Evolutionary conservation across 2,888 invertebrate genomes (phyloP).

Genomic region (Clanis bilineata): DNA sequence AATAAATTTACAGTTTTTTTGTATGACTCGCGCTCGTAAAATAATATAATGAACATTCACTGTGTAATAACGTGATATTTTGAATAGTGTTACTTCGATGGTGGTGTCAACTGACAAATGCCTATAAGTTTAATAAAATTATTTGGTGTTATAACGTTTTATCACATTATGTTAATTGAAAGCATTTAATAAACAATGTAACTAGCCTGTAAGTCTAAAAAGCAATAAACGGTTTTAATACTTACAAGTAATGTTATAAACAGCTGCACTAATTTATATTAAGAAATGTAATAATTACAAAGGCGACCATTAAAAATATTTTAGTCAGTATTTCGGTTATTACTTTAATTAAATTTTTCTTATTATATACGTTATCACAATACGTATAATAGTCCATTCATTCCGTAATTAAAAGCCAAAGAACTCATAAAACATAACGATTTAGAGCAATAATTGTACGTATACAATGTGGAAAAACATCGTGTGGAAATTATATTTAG

Average conservation of each 20-base stretch:
- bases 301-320: no score
- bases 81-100: background rate
- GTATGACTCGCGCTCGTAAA: constrained; percentile 29
- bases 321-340: constrained; percentile 26
- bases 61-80: constrained; percentile 30
- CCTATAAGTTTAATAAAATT: background rate
- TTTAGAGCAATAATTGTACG: background rate
- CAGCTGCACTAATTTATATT: no score
- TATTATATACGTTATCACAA: constrained; percentile 27
- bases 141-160: no score
- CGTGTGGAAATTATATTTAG: background rate
- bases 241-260: no score
- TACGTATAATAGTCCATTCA: constrained; percentile 34
- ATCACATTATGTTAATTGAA: no score
- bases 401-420: constrained; percentile 32
- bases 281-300: no score
- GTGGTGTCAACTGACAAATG: background rate
- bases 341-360: constrained; percentile 33
- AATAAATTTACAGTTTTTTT: constrained; percentile 25
- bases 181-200: no score
- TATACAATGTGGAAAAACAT: background rate
- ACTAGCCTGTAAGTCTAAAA: no score
- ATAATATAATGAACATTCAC: constrained; percentile 29
- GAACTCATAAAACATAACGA: constrained; percentile 26
- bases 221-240: no score